Percentiles rank a stretch among this genome's conserved stretches.
Conservation (phyloP, 2,113 vertebrate genomes). For the Antechinus stuartii region DNA sequence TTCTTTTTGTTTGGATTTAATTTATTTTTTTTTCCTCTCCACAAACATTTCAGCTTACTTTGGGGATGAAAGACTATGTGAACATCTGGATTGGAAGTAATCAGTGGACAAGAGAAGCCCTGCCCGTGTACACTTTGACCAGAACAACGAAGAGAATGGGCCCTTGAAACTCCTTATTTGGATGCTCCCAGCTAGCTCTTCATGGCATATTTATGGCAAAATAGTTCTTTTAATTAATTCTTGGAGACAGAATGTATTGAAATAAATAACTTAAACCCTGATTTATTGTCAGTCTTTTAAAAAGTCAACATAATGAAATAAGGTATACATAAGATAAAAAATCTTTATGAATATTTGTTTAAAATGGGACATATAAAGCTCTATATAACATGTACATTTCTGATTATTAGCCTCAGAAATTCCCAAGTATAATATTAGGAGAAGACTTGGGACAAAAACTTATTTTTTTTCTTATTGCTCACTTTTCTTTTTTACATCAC, state of each 20-base stretch:
- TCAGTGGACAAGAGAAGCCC: conserved; percentile 67
- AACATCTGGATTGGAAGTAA: conserved; percentile 73
- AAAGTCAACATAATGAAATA: conserved; percentile 23
- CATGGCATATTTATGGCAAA: conserved; percentile 73
- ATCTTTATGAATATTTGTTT: conserved; percentile 30
- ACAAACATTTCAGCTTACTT: conserved; percentile 85
- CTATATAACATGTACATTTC: conserved; percentile 3
- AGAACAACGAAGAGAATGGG: conserved; percentile 68
- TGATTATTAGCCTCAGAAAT: conserved; percentile 33
- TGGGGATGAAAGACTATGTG: conserved; percentile 85
- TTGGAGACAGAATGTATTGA: conserved; percentile 76
- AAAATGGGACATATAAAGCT: background rate
- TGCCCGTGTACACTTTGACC: conserved; percentile 79
- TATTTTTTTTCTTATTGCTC: background rate
- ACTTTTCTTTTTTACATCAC: background rate
- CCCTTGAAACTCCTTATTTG: conserved; percentile 50
- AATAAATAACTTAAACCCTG: conserved; percentile 85
- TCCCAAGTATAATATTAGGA: conserved; percentile 41
- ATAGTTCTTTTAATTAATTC: conserved; percentile 80
- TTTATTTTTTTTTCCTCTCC: conserved; percentile 70
- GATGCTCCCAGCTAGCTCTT: conserved; percentile 55
- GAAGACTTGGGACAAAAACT: background rate
- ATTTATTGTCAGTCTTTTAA: conserved; percentile 74
- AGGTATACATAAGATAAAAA: conserved; percentile 47
- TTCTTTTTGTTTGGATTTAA: conserved; percentile 70